Conservation (phyloP, 2,888 invertebrate species). For the Andrena camellia region DNA sequence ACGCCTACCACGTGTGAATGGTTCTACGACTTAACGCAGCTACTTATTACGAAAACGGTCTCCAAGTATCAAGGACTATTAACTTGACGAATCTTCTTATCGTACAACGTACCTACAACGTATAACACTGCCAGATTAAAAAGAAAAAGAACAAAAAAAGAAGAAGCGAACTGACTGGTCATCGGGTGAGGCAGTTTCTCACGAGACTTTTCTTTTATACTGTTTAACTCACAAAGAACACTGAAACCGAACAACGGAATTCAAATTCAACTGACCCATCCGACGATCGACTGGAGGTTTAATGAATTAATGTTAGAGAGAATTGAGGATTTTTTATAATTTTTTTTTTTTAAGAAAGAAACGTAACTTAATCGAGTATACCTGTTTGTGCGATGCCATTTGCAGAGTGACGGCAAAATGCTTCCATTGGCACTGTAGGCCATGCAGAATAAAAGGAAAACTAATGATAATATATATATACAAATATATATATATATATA, state of each 20-base stretch:
- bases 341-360: conserved; percentile 41
- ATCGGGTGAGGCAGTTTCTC: conserved; percentile 56
- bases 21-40: conserved; percentile 64
- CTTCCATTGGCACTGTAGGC: conserved; percentile 80
- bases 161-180: conserved; percentile 20
- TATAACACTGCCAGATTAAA: conserved; percentile 77
- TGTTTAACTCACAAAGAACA: background rate
- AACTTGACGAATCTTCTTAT: conserved; percentile 68
- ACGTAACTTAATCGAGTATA: conserved; percentile 55
- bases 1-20: conserved; percentile 54
- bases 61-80: conserved; percentile 68
- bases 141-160: conserved; percentile 31
- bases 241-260: background rate
- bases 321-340: conserved; percentile 56
- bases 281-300: conserved; percentile 56
- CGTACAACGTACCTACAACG: conserved; percentile 72
- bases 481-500: conserved; percentile 63
- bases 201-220: conserved; percentile 19
- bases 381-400: conserved; percentile 68
- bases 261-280: conserved; percentile 46
- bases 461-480: conserved; percentile 67
- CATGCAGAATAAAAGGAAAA: conserved; percentile 73
- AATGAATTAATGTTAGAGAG: conserved; percentile 44
- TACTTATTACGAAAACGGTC: conserved; percentile 54
- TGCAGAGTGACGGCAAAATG: conserved; percentile 75